Base-by-base conservation (phyloP, 2,113 vertebrate genomes). In the Gambusia affinis region DNA sequence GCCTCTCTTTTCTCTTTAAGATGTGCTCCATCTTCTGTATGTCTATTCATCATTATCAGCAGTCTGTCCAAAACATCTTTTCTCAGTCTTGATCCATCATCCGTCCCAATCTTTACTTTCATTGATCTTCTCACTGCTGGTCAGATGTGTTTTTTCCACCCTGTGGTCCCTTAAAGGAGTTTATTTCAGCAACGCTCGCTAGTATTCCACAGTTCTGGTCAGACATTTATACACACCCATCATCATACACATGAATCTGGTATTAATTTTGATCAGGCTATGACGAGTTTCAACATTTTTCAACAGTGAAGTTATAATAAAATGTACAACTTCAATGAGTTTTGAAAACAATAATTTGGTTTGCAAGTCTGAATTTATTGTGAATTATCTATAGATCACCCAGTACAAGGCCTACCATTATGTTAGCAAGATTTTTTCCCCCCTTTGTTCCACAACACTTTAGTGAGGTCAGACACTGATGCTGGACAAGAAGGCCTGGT, bases 91-190 rank as follows among this genome's bases (percentile, higher is more conserved):
- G 64, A 83, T 89, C 81, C 82, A 71, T 89, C 90, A 89, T 76
- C 57, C 67, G 33, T 87, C 83, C 84, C 82, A 75, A 91, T 91
- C 79, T 81, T 84, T 66, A 28, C 81, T 64, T 57, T 64, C 71
- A 89, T 88, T 87, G 87, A 88, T 90, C 83, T 84, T 82, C 79
- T 86, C 75, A 76, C 86, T 84, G 77, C 71, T 66, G 84, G 78
- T 85, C 80, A 85, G 78, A 87, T 75, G 70, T 86, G 35, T 78
- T 73, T 72, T 3, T 5, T 5, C 44, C 44, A 12, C 39, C 39
- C 29, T 31, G 30, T 66, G 27, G n/a, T 68, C 70, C 78, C 44
- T 78, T 68, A 78, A 76, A 74, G 76, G n/a, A 70, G 54, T 64
- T 72, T 85, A 75, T 79, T 69, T 76, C 24, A 33, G 73, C 66